phyloP scores from a whole-genome alignment of 2,888 invertebrate genomes.

The Argynnis bischoffii region DNA sequence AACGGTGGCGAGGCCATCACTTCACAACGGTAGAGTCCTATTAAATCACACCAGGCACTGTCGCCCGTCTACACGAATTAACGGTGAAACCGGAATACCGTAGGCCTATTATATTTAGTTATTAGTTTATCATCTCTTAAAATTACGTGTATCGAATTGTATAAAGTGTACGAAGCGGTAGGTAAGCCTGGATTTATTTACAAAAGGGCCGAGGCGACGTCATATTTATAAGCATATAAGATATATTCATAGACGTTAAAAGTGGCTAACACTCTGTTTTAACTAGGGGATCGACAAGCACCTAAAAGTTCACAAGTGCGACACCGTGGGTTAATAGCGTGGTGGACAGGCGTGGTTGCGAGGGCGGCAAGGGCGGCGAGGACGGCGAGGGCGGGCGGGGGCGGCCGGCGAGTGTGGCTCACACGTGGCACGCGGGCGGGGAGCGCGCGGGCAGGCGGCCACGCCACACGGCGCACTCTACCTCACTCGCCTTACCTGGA shows the following conservation, averaged over 20 bases:
- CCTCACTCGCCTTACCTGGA: slow-evolving; percentile 71
- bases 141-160: slow-evolving; percentile 68
- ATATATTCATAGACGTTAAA: slow-evolving; percentile 36
- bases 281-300: slow-evolving; percentile 38
- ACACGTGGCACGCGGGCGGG: slow-evolving; percentile 70
- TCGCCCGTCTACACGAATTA: slow-evolving; percentile 4
- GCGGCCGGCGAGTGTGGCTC: slow-evolving; percentile 49
- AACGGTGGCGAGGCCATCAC: not conserved
- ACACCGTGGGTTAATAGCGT: slow-evolving; percentile 21
- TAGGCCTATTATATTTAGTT: slow-evolving; percentile 61
- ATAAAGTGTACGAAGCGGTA: slow-evolving; percentile 72
- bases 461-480: slow-evolving; percentile 56
- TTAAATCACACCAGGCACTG: not conserved
- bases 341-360: slow-evolving; percentile 12
- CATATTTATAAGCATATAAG: slow-evolving; percentile 61
- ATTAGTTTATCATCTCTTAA: slow-evolving; percentile 49
- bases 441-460: slow-evolving; percentile 67
- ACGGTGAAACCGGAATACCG: slow-evolving; percentile 35
- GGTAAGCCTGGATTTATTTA: slow-evolving; percentile 70
- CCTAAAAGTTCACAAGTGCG: slow-evolving; percentile 36
- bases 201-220: slow-evolving; percentile 56
- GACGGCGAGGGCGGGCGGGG: slow-evolving; percentile 26
- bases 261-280: slow-evolving; percentile 34
- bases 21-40: not conserved
- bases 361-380: slow-evolving; percentile 9